These are phyloP conservation scores for Etheostoma perlongum DNA, from an alignment of 2,797 vertebrate genomes.

Conservation along the genomic window DNA sequence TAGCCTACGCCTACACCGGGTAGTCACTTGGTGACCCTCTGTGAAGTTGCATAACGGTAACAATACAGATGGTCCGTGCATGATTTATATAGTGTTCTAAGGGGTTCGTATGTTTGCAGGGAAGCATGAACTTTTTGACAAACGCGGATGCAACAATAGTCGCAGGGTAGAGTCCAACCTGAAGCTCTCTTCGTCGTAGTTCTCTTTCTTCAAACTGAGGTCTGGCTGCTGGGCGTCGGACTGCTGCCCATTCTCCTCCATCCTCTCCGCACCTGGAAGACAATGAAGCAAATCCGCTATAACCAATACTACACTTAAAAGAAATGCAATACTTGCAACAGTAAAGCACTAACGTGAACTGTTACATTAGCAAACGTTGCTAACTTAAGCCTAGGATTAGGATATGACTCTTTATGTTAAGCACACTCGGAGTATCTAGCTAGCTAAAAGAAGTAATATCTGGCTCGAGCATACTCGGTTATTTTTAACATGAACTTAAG, in stretches of 20 bases:
- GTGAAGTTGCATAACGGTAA: neutral
- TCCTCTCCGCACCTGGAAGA: slow-evolving; percentile 53
- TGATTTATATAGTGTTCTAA: neutral
- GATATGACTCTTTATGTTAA: too few relatives aligned
- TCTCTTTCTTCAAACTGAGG: slow-evolving; percentile 12
- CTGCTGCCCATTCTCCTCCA: slow-evolving; percentile 73
- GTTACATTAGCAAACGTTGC: neutral
- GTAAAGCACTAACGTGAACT: neutral
- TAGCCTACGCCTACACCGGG: too few relatives aligned
- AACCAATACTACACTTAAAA: neutral
- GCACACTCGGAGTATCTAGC: too few relatives aligned
- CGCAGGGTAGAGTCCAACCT: slow-evolving; percentile 64
- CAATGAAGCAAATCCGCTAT: neutral
- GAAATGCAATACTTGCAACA: neutral
- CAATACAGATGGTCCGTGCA: neutral
- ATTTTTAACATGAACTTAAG: neutral
- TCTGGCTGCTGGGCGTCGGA: slow-evolving; percentile 29
- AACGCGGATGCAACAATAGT: neutral
- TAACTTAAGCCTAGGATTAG: neutral
- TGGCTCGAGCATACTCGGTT: neutral
- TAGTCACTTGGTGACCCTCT: too few relatives aligned
- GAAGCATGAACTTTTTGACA: neutral
- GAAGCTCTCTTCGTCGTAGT: slow-evolving; percentile 56
- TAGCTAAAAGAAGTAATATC: neutral
- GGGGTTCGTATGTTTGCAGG: too few relatives aligned